Percentiles rank a stretch among this genome's conserved stretches.
Conservation (phyloP, 1,140 invertebrate species). For the Neoseiulus cucumeris region DNA sequence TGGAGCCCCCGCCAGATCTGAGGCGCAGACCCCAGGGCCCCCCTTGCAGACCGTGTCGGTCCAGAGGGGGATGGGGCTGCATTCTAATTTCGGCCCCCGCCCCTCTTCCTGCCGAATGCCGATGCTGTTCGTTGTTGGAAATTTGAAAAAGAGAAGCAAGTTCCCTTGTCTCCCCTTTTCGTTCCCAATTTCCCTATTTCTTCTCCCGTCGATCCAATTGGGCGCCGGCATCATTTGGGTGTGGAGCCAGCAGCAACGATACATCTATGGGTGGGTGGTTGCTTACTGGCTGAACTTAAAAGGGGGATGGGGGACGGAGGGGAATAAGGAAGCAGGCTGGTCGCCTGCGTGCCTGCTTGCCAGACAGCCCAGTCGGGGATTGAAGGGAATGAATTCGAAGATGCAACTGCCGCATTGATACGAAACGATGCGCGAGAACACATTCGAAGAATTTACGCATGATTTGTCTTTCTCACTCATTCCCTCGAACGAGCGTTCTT, state of each 20-base stretch:
- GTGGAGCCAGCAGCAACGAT: too few relatives aligned
- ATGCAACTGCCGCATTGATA: constrained; percentile 7
- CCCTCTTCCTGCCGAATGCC: neutral
- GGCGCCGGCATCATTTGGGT: too few relatives aligned
- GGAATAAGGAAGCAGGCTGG: neutral
- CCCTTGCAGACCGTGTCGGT: too few relatives aligned
- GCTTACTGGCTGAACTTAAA: too few relatives aligned
- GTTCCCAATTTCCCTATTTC: too few relatives aligned
- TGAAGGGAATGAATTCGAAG: neutral
- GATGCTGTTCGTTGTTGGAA: neutral
- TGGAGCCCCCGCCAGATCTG: too few relatives aligned
- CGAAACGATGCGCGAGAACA: constrained; percentile 4
- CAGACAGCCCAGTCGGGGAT: neutral
- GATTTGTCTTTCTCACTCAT: neutral
- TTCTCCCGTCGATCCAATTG: too few relatives aligned
- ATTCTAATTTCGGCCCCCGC: constrained; percentile 8
- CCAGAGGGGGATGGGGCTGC: neutral
- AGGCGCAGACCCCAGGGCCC: too few relatives aligned
- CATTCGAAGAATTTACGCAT: constrained; percentile 10
- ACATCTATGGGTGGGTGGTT: too few relatives aligned
- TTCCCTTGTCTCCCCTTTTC: too few relatives aligned
- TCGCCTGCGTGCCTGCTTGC: neutral
- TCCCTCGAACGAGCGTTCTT: too few relatives aligned
- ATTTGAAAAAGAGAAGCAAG: constrained; percentile 8
- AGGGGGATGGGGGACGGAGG: too few relatives aligned